Evolutionary conservation across 2,113 vertebrate genomes (phyloP).

Genomic region (Brachyhypopomus gauderio): DNA sequence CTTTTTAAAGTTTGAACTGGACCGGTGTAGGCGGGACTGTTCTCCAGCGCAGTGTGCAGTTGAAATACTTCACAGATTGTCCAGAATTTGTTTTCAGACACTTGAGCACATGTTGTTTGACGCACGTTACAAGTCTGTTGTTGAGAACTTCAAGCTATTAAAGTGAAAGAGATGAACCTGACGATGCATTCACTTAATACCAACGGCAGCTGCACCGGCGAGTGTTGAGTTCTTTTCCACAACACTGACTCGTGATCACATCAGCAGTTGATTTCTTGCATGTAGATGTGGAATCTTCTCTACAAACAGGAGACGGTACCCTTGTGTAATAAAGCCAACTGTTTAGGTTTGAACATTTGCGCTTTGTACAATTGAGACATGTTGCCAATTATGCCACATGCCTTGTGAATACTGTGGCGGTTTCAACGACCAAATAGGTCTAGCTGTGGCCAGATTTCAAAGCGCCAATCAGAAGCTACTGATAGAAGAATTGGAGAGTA

Average conservation of each 20-base stretch:
- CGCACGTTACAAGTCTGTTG: background rate
- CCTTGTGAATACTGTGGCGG: too few relatives aligned
- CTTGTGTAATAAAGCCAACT: background rate
- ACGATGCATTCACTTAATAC: background rate
- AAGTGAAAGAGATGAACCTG: slow-evolving; percentile 19
- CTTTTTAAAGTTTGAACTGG: background rate
- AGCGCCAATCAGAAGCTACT: background rate
- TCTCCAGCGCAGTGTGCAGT: background rate
- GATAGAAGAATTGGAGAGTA: background rate
- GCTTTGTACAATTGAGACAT: too few relatives aligned
- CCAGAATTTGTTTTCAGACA: too few relatives aligned
- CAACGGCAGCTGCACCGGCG: background rate
- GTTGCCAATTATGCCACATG: too few relatives aligned
- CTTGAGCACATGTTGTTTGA: background rate
- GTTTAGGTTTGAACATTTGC: too few relatives aligned
- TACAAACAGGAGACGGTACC: background rate
- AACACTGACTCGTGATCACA: background rate
- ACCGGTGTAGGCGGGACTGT: background rate
- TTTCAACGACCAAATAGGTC: too few relatives aligned
- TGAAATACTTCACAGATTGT: slow-evolving; percentile 14
- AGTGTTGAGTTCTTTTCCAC: background rate
- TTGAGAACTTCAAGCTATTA: background rate
- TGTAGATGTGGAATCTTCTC: slow-evolving; percentile 1
- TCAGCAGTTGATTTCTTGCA: background rate
- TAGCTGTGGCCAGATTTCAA: too few relatives aligned